phyloP scores from a whole-genome alignment of 1,140 invertebrate genomes.

The Venturia canescens region DNA sequence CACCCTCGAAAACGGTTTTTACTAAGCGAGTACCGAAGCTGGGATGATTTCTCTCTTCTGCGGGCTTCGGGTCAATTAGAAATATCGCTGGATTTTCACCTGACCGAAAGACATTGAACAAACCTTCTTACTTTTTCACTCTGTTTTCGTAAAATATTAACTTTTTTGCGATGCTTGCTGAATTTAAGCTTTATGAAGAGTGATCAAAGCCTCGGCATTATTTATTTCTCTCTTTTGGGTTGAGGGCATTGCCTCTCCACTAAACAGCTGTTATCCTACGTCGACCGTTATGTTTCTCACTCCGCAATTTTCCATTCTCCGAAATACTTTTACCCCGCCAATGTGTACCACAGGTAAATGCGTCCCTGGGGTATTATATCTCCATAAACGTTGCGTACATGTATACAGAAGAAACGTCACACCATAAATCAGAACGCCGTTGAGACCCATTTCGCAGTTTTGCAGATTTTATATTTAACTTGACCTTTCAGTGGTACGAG shows the following conservation, averaged over 20 bases:
- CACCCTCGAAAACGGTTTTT: constrained; percentile 56
- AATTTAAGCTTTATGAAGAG: too few relatives aligned
- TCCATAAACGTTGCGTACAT: background rate
- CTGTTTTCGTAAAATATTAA: too few relatives aligned
- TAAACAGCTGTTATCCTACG: background rate
- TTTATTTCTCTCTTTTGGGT: background rate
- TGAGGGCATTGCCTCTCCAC: background rate
- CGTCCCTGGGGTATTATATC: constrained; percentile 35
- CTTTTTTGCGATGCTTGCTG: too few relatives aligned
- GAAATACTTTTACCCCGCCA: constrained; percentile 4
- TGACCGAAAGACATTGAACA: too few relatives aligned
- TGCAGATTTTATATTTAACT: constrained; percentile 63
- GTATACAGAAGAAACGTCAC: constrained; percentile 16
- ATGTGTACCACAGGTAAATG: constrained; percentile 49
- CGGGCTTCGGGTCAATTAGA: too few relatives aligned
- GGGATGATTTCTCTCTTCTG: background rate
- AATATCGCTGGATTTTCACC: too few relatives aligned
- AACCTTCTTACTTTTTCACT: too few relatives aligned
- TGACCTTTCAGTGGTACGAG: constrained; percentile 30
- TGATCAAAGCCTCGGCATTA: too few relatives aligned
- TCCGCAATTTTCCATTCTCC: constrained; percentile 22
- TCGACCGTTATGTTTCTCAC: constrained; percentile 42
- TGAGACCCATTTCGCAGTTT: constrained; percentile 61
- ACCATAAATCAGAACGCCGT: constrained; percentile 64
- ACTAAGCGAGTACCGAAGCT: constrained; percentile 8